A percentile compares a stretch with the other conserved stretches of the same genome.
Conservation (phyloP, 2,797 vertebrate species). For the Eremophila alpestris region DNA sequence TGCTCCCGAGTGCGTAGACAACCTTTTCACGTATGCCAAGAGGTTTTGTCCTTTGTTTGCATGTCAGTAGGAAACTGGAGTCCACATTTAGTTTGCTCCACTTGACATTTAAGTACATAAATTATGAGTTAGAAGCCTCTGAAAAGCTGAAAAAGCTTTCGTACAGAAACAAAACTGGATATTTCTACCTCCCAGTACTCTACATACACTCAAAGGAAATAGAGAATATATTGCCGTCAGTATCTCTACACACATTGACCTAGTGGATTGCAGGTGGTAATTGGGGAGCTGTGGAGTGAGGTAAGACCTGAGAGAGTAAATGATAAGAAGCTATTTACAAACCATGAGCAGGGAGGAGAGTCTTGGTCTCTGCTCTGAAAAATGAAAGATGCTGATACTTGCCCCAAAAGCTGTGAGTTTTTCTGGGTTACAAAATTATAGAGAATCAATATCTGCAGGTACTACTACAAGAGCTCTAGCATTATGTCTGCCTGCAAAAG, state of each 20-base stretch:
- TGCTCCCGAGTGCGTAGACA: neutral
- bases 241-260: neutral
- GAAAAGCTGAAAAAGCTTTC: neutral
- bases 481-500: neutral
- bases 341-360: fast-evolving
- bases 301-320: neutral
- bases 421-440: neutral
- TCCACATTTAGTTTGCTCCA: fast-evolving
- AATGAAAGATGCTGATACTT: neutral
- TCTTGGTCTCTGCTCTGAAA: neutral
- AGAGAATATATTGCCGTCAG: no score
- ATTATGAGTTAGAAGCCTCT: neutral
- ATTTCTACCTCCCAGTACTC: neutral
- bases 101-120: neutral
- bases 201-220: neutral
- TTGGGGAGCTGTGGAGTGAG: neutral
- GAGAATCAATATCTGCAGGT: neutral
- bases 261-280: fast-evolving
- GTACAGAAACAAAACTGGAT: neutral
- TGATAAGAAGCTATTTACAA: neutral
- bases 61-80: neutral
- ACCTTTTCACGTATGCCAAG: neutral
- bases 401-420: neutral
- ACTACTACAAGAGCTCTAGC: neutral
- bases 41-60: neutral